These are phyloP conservation scores for Limonius californicus DNA, from an alignment of 1,140 invertebrate species.

Conservation along the genomic window DNA sequence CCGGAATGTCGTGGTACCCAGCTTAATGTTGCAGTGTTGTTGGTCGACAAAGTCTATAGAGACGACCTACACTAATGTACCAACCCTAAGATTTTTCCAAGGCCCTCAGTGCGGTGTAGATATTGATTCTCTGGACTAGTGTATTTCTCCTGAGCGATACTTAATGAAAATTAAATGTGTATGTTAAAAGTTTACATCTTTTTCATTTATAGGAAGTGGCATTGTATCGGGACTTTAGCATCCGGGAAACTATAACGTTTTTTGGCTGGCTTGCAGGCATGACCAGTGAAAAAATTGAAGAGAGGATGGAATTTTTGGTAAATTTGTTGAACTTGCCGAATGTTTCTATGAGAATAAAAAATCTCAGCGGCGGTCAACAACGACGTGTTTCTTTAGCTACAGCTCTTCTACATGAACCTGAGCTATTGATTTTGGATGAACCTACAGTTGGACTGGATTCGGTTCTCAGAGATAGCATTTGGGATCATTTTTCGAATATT, in stretches of 20 bases:
- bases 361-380: slow-evolving; percentile 89
- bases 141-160: too few species aligned
- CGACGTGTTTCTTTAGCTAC: slow-evolving; percentile 83
- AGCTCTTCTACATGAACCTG: slow-evolving; percentile 79
- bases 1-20: too few species aligned
- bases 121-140: too few species aligned
- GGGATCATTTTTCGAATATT: slow-evolving; percentile 91
- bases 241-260: background rate
- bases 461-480: slow-evolving; percentile 87
- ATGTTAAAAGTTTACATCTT: too few species aligned
- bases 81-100: too few species aligned
- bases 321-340: slow-evolving; percentile 71
- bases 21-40: too few species aligned
- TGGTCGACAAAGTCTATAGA: too few species aligned
- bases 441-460: slow-evolving; percentile 97
- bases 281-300: slow-evolving; percentile 58
- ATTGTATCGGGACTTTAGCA: slow-evolving; percentile 59
- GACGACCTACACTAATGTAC: too few species aligned
- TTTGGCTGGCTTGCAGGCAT: background rate
- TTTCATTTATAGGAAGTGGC: too few species aligned
- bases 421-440: too few species aligned
- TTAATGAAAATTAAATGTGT: too few species aligned
- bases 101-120: too few species aligned
- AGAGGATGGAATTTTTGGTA: slow-evolving; percentile 76
- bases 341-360: slow-evolving; percentile 66